Base-by-base conservation (phyloP, 2,113 vertebrate genomes). In the Rhinoderma darwinii region DNA sequence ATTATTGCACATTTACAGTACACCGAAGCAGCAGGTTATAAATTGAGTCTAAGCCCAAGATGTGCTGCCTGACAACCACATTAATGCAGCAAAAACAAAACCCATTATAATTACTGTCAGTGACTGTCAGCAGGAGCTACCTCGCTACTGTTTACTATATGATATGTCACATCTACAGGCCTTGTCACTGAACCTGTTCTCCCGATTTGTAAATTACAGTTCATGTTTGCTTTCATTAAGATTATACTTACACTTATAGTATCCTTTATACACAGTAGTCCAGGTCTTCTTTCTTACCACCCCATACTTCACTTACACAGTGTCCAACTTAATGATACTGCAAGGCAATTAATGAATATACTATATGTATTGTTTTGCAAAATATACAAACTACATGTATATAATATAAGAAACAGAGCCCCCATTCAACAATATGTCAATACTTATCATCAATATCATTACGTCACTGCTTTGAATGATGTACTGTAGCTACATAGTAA, bases 1-100 rank as follows among this genome's bases (percentile, higher is more conserved):
- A 56, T 47, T 32, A 32, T 63, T 86, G 84, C 63, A 74, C 79
- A 82, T 87, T 76, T 87, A 79, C 84, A 79, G 75, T 86, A 43
- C 74, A 77, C 27, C 73, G 63, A 47, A 85, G 54, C 72, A 85
- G 73, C 84, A 63, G 84, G 73, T 54, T 85, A 41, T 43, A 85
- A 85, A 75, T 75, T 84, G 68, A 56, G 83, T 84, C n/a, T 59
- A 61, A 54, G 51, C 51, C 63, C 83, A 75, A 75, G 72, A 84
- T 39, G 22, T 61, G 32, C 56, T n/a, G 59, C 39, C 59, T 63
- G 56, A 82, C 79, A 82, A 37, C 70, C 59, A 59, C 44, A 73
- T 73, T 73, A 73, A 51, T 54, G 83, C 83, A 0, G 17, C 47
- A 74, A 75, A 75, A 74, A 75, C n/a, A 12, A 84, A 75, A 61